These are phyloP conservation scores for Calliphora vicina DNA, from an alignment of 1,140 invertebrate species.

Conservation along the genomic window DNA sequence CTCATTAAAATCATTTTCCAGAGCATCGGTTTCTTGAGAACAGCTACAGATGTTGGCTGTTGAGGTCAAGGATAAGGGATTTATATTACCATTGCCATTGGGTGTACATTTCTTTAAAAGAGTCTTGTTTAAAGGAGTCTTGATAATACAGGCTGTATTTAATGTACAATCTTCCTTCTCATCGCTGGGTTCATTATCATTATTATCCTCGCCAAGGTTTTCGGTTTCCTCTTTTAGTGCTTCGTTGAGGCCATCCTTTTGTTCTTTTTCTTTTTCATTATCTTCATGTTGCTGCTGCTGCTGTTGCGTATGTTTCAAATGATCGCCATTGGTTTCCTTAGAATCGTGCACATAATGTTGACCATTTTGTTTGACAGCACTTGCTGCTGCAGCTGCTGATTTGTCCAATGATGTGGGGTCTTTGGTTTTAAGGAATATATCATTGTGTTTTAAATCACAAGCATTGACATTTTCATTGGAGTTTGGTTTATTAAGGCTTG, in stretches of 20 bases:
- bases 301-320: not conserved
- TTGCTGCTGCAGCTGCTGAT: not conserved
- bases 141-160: slow-evolving; percentile 50
- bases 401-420: not conserved
- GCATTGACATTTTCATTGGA: not conserved
- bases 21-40: not conserved
- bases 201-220: not conserved
- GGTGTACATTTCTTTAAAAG: slow-evolving; percentile 58
- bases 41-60: not conserved
- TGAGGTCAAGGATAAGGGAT: not conserved
- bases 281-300: slow-evolving; percentile 18
- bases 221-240: slow-evolving; percentile 33
- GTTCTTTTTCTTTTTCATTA: slow-evolving; percentile 28
- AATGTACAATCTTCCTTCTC: not conserved
- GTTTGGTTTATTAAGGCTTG: slow-evolving; percentile 19
- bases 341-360: slow-evolving; percentile 34
- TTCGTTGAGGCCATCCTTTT: slow-evolving; percentile 28
- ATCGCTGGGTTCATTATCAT: slow-evolving; percentile 15
- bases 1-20: not conserved
- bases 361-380: slow-evolving; percentile 39
- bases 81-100: slow-evolving; percentile 50
- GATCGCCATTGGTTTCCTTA: slow-evolving; percentile 35
- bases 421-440: not conserved
- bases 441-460: not conserved
- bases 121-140: slow-evolving; percentile 58